phyloP scores from a whole-genome alignment of 2,113 vertebrate species.

The Hippocampus comes region DNA sequence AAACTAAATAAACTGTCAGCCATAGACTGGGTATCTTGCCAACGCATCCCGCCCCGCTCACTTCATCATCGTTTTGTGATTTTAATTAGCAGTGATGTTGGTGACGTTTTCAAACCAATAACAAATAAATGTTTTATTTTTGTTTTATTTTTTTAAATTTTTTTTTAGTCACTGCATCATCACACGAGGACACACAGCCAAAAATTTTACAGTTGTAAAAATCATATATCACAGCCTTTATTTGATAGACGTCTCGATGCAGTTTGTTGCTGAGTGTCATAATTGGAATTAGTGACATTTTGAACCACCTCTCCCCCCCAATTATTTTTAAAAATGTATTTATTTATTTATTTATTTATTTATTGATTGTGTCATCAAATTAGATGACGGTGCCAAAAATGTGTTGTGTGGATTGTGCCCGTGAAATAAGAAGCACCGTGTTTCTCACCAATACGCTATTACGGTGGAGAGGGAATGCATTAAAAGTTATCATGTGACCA shows the following conservation, averaged over 20 bases:
- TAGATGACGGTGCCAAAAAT: no score
- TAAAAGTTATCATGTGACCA: neutral
- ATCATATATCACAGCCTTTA: neutral
- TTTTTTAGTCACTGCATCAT: neutral
- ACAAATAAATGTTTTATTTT: neutral
- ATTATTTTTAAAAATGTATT: no score
- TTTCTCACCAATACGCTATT: neutral
- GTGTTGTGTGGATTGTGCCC: neutral
- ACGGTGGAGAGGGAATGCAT: neutral
- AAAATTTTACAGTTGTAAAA: neutral
- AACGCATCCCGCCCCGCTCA: neutral
- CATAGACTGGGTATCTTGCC: neutral
- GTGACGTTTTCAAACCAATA: neutral
- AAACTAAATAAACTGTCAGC: neutral
- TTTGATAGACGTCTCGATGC: neutral
- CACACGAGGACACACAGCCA: neutral
- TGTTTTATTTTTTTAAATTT: neutral
- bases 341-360: no score
- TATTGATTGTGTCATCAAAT: no score
- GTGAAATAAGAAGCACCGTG: neutral
- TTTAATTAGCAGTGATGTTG: conserved; percentile 1
- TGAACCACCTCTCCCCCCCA: no score
- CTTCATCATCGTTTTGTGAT: conserved; percentile 1
- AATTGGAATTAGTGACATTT: no score
- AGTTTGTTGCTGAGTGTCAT: neutral